A percentile compares a stretch with the other conserved stretches of the same genome.
phyloP scores from a whole-genome alignment of 1,140 invertebrate genomes.

The Brevipalpus yothersi region DNA sequence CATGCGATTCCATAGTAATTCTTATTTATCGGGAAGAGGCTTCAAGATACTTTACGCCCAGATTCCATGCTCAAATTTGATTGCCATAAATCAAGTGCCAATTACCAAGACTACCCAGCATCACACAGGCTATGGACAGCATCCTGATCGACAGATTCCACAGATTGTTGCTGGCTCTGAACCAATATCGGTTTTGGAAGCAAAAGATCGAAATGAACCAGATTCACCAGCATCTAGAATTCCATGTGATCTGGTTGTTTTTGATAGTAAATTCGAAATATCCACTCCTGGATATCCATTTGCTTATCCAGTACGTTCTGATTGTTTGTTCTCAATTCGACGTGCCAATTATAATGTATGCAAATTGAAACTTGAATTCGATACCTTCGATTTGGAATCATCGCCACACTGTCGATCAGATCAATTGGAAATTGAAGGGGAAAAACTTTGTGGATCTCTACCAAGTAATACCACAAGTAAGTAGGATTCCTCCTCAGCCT shows the following conservation, averaged over 20 bases:
- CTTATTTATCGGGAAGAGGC: constrained; percentile 7
- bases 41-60: constrained; percentile 11
- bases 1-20: constrained; percentile 11
- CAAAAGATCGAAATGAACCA: not conserved
- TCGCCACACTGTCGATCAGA: constrained; percentile 12
- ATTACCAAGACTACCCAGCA: not conserved
- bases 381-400: constrained; percentile 13
- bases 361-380: constrained; percentile 11
- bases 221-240: not conserved
- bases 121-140: not conserved
- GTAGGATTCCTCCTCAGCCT: not conserved
- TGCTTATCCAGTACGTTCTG: constrained; percentile 9
- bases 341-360: constrained; percentile 11
- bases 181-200: not conserved
- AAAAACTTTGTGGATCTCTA: constrained; percentile 13
- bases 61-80: constrained; percentile 4
- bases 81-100: not conserved
- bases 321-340: constrained; percentile 12
- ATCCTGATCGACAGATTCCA: not conserved
- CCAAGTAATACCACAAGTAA: constrained; percentile 4
- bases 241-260: constrained; percentile 13
- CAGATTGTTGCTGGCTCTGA: not conserved
- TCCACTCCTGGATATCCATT: constrained; percentile 13
- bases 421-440: constrained; percentile 13
- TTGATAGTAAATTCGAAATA: constrained; percentile 11